Conservation (phyloP, 2,888 invertebrate species). For the Andrena camellia region DNA sequence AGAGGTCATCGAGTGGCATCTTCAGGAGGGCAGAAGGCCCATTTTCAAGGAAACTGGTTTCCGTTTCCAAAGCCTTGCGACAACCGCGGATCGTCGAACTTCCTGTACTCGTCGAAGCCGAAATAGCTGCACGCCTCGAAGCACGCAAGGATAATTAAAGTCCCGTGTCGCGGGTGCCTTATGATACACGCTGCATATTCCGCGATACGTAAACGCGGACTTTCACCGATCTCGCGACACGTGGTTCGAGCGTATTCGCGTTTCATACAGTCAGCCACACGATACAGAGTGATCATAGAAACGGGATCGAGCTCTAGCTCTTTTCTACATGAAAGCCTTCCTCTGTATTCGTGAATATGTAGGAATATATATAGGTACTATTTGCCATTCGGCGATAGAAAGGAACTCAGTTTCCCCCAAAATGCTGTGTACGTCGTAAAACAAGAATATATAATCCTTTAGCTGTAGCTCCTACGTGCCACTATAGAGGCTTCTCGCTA, state of each 20-base stretch:
- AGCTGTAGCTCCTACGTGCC: too few species aligned
- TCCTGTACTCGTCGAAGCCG: constrained; percentile 26
- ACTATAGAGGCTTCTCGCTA: too few species aligned
- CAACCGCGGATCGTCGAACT: constrained; percentile 47
- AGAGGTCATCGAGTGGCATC: constrained; percentile 52
- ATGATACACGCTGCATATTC: constrained; percentile 47
- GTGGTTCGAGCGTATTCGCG: constrained; percentile 51
- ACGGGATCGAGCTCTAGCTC: neutral
- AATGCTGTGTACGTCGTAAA: too few species aligned
- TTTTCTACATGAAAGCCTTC: neutral
- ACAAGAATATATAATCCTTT: too few species aligned
- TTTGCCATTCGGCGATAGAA: too few species aligned
- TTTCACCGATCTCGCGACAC: constrained; percentile 69
- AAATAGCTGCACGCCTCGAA: constrained; percentile 37
- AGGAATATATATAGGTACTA: neutral
- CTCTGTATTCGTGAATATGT: neutral
- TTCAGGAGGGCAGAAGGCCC: neutral
- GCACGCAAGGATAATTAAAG: constrained; percentile 68
- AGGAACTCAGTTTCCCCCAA: too few species aligned
- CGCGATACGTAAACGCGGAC: constrained; percentile 59
- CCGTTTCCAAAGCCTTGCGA: constrained; percentile 59
- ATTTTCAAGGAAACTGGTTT: constrained; percentile 67
- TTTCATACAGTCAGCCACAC: neutral
- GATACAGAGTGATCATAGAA: neutral
- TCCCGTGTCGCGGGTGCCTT: constrained; percentile 45